Evolutionary conservation across 2,113 vertebrate genomes (phyloP), one percentile per base, ranked within the genome.

Genomic region (Octodon degus): DNA sequence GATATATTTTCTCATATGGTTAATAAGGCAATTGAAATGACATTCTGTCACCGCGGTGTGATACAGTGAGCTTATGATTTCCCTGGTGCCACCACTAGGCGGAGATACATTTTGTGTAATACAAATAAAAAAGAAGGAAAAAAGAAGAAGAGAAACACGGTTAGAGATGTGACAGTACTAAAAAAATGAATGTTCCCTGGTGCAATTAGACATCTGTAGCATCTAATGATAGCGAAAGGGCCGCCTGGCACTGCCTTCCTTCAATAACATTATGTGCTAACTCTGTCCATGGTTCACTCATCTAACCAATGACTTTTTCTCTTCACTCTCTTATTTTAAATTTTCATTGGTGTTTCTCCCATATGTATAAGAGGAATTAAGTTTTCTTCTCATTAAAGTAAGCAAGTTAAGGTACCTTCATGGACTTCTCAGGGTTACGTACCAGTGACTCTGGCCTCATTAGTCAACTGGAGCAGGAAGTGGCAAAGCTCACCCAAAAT

Each of bases 11-110:
- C 99, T 99, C 99, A 98, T 99, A 98, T 98, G 98, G 99, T 98
- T 99, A 99, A 99, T 99, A 98, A 99, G 98, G 98, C 99, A 99
- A 99, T 99, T 99, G 99, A 99, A 99, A 99, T 99, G 99, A 99
- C 99, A 99, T 99, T 98, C 99, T 99, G 99, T 99, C 99, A 99
- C 99, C 94, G 96, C 74, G 60, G 96, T 98, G 55, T 83, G 91
- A 96, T 50, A 90, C 92, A 40, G 53, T 32, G 91, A 96, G 90
- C 94, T 96, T 91, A 88, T 97, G 96, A 97, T 98, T 98, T 98
- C 97, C 97, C 97, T 74, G 85, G 96, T 91, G 97, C 96, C 97
- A 92, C 98, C 98, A 98, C 98, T 98, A 98, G 98, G 98, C 98
- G 98, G 98, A 98, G 98, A 98, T 97, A 96, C 89, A 55, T 96